Evolutionary conservation across 2,113 vertebrate genomes (phyloP).

Genomic region (Gila orcuttii): DNA sequence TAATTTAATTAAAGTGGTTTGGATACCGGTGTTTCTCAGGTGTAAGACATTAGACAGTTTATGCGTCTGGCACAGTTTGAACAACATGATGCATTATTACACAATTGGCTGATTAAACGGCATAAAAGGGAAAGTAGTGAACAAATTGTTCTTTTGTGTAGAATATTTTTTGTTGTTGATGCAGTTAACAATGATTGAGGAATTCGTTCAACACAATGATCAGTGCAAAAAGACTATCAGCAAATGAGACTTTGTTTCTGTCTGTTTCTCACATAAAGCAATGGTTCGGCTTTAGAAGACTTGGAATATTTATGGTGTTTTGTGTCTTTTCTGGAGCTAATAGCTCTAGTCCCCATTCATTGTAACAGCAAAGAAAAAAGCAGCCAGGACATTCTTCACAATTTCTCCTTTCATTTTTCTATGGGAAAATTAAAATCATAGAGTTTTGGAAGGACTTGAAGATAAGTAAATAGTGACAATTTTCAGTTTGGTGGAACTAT

Average conservation of each 20-base stretch:
- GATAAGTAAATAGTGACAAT: too few species aligned
- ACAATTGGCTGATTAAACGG: background rate
- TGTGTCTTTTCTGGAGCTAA: too few species aligned
- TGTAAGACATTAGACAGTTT: background rate
- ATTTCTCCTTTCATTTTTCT: background rate
- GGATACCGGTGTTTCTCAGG: background rate
- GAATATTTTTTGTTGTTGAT: background rate
- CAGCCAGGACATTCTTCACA: too few species aligned
- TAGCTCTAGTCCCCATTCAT: too few species aligned
- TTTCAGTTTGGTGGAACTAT: background rate
- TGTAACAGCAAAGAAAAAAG: too few species aligned
- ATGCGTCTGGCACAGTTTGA: background rate
- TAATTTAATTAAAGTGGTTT: background rate
- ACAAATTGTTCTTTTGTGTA: background rate
- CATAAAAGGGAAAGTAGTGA: background rate
- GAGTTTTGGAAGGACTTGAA: background rate
- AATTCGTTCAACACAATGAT: background rate
- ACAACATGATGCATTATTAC: background rate
- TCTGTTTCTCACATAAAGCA: too few species aligned
- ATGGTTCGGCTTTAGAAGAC: too few species aligned
- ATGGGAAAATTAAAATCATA: background rate
- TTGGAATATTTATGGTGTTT: too few species aligned
- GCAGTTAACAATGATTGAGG: background rate
- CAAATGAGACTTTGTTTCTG: too few species aligned
- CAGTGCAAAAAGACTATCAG: too few species aligned